These are phyloP conservation scores for Ophiothrix spiculata DNA, from an alignment of 35 echinoderm and acorn worm genomes.

Conservation along the genomic window DNA sequence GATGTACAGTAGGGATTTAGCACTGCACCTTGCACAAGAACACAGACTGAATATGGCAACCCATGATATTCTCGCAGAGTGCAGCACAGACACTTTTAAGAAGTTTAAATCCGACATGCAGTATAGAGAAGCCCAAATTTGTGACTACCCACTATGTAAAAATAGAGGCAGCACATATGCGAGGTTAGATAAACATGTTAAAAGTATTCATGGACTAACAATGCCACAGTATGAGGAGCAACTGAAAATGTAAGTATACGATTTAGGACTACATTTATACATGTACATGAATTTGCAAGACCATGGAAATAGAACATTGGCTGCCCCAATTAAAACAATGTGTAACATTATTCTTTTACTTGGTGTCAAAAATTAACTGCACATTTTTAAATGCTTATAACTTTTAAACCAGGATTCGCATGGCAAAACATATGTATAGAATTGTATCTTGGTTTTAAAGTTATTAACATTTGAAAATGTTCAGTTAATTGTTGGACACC, in stretches of 20 bases:
- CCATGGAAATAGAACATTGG: no score
- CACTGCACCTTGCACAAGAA: background rate
- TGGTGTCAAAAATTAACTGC: no score
- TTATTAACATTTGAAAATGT: no score
- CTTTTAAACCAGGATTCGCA: no score
- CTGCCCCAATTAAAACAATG: no score
- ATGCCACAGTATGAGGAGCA: background rate
- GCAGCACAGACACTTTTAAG: background rate
- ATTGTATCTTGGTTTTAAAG: no score
- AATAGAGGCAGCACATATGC: background rate
- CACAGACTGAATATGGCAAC: background rate
- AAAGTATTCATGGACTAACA: background rate
- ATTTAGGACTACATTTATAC: no score
- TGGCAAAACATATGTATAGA: no score
- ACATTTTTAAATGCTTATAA: no score
- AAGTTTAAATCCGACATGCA: background rate
- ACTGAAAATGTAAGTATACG: background rate
- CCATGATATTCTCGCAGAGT: background rate
- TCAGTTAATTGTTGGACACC: no score
- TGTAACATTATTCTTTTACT: no score
- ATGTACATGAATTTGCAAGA: no score
- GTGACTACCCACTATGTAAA: background rate
- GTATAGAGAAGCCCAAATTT: background rate
- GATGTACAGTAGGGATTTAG: background rate
- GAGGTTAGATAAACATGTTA: background rate